These are phyloP conservation scores for Boleophthalmus pectinirostris DNA, from an alignment of 2,113 vertebrate genomes.

Conservation along the genomic window DNA sequence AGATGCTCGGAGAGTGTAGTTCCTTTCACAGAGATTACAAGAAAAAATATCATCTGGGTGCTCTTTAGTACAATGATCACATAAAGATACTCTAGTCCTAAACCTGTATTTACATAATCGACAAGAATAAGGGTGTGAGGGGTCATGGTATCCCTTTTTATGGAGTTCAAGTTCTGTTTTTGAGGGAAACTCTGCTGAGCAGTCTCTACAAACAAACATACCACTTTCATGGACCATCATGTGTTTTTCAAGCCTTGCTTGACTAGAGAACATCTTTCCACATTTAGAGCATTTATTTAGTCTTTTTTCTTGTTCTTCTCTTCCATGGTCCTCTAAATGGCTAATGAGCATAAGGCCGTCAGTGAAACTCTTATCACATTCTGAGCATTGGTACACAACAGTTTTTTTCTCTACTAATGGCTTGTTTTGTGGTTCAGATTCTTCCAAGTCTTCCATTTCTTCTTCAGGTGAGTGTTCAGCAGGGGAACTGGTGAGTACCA, in stretches of 20 bases:
- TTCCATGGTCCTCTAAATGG: constrained; percentile 79
- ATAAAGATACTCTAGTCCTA: constrained; percentile 59
- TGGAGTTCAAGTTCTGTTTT: constrained; percentile 68
- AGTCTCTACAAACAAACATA: constrained; percentile 57
- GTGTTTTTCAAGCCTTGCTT: constrained; percentile 64
- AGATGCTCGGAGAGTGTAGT: constrained; percentile 63
- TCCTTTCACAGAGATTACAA: constrained; percentile 70
- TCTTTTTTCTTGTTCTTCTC: constrained; percentile 65
- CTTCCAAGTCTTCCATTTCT: neutral
- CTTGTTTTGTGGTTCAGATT: constrained; percentile 11
- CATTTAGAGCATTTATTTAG: constrained; percentile 62
- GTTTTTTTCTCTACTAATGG: constrained; percentile 42
- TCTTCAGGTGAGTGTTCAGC: constrained; percentile 53
- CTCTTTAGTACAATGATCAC: constrained; percentile 53
- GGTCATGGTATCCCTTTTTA: constrained; percentile 60
- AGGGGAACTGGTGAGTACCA: constrained; percentile 50
- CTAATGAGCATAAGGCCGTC: constrained; percentile 79
- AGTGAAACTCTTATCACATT: constrained; percentile 78
- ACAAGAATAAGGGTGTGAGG: constrained; percentile 65
- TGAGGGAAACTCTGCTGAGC: constrained; percentile 46
- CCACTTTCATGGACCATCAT: constrained; percentile 56
- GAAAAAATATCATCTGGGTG: constrained; percentile 53
- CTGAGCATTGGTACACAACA: constrained; percentile 78
- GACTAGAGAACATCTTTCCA: constrained; percentile 50
- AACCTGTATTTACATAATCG: constrained; percentile 62